These are phyloP conservation scores for Rhizoglyphus robini DNA, from an alignment of 1,140 invertebrate species.

Conservation along the genomic window DNA sequence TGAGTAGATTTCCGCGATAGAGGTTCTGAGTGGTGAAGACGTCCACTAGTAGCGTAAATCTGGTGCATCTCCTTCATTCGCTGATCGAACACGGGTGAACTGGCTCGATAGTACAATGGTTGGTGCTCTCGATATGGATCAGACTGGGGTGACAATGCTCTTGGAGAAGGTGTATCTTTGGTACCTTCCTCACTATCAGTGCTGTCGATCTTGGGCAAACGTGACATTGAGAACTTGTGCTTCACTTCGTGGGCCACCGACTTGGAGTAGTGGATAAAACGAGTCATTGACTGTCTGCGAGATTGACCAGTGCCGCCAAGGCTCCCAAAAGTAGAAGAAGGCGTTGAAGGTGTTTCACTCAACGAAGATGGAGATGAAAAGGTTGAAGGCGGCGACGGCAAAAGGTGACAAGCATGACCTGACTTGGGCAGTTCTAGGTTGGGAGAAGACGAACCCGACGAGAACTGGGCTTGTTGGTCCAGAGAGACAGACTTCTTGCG, in stretches of 20 bases:
- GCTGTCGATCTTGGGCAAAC: neutral
- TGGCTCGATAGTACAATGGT: neutral
- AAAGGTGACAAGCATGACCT: neutral
- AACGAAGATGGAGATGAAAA: neutral
- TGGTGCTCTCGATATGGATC: neutral
- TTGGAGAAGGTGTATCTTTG: neutral
- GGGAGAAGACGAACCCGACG: neutral
- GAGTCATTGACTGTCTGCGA: neutral
- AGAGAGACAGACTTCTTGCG: neutral
- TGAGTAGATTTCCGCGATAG: neutral
- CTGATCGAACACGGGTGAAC: neutral
- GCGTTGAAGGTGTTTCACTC: constrained; percentile 7
- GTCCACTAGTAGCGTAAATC: neutral
- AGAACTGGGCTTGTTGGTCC: neutral
- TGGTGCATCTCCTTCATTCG: no score
- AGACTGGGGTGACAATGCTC: neutral
- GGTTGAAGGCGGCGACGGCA: neutral
- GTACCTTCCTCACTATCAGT: neutral
- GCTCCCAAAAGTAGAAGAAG: neutral
- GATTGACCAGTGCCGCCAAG: neutral
- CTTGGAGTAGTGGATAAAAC: neutral
- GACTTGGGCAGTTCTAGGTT: no score
- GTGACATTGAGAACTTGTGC: neutral
- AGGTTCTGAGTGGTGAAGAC: neutral
- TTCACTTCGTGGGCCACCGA: neutral